Evolutionary conservation across 2,888 invertebrate species (phyloP).

Genomic region (Leptothorax acervorum): DNA sequence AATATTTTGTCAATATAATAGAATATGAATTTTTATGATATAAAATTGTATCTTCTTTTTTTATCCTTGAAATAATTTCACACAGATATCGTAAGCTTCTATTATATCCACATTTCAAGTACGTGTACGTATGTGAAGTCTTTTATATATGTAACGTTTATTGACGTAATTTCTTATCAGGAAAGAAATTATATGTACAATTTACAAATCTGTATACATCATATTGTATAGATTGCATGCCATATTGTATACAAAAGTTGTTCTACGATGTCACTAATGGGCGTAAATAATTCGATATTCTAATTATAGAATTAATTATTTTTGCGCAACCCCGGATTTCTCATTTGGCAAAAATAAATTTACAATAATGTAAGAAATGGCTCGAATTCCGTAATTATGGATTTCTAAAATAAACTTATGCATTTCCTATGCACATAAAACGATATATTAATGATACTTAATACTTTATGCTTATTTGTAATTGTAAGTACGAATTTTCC

Average conservation of each 20-base stretch:
- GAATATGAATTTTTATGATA: conserved; percentile 10
- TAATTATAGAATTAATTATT: conserved; percentile 43
- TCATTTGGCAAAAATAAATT: conserved; percentile 21
- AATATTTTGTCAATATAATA: conserved; percentile 5
- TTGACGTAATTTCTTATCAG: conserved; percentile 36
- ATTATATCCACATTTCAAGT: conserved; percentile 35
- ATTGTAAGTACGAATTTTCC: neutral
- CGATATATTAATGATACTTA: neutral
- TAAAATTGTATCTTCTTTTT: conserved; percentile 17
- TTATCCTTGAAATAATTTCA: conserved; percentile 5
- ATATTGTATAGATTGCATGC: conserved; percentile 30
- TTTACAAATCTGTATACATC: conserved; percentile 41
- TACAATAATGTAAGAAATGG: neutral
- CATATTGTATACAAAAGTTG: conserved; percentile 14
- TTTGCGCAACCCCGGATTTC: conserved; percentile 4
- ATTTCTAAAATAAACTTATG: conserved; percentile 33
- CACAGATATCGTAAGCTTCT: conserved; percentile 6
- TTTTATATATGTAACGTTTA: conserved; percentile 22
- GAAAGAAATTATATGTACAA: conserved; percentile 27
- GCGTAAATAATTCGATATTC: conserved; percentile 9
- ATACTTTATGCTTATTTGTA: neutral
- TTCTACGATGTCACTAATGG: conserved; percentile 19
- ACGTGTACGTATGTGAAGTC: neutral
- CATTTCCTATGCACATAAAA: conserved; percentile 20
- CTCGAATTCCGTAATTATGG: neutral